Evolutionary conservation across 2,797 vertebrate genomes (phyloP).

Genomic region (Esox masquinongy): DNA sequence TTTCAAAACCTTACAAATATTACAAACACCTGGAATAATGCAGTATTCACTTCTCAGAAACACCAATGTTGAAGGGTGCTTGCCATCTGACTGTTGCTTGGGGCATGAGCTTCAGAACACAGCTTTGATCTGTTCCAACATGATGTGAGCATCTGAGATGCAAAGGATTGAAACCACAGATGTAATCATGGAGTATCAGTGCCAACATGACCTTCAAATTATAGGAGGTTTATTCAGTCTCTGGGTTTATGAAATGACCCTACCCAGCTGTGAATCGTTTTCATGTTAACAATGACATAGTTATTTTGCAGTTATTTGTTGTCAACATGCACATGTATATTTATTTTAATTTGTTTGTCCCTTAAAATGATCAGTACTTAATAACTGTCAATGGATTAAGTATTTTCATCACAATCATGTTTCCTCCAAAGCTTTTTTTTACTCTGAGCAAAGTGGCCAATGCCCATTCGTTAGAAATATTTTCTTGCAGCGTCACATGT

Average conservation of each 20-base stretch:
- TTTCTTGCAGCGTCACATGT: no score
- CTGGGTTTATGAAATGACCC: slow-evolving; percentile 2
- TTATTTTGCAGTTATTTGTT: background rate
- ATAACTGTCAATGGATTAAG: background rate
- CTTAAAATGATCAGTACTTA: slow-evolving; percentile 7
- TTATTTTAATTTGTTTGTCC: background rate
- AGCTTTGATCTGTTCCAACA: slow-evolving; percentile 3
- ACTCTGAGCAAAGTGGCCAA: background rate
- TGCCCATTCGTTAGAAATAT: no score
- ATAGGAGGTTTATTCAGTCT: background rate
- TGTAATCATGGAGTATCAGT: slow-evolving; percentile 6
- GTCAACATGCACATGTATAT: background rate
- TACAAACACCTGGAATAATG: no score
- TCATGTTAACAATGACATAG: slow-evolving; percentile 9
- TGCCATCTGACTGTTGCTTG: background rate
- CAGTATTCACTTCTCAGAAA: background rate
- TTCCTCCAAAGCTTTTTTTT: no score
- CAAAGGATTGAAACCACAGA: slow-evolving; percentile 1
- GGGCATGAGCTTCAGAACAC: background rate
- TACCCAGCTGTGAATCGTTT: slow-evolving; percentile 11
- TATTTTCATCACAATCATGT: background rate
- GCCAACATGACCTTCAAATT: slow-evolving; percentile 6
- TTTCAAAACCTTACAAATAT: no score
- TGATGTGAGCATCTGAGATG: background rate
- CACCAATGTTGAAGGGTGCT: background rate